phyloP scores from a whole-genome alignment of 1,140 invertebrate genomes.

The Euschistus heros region DNA sequence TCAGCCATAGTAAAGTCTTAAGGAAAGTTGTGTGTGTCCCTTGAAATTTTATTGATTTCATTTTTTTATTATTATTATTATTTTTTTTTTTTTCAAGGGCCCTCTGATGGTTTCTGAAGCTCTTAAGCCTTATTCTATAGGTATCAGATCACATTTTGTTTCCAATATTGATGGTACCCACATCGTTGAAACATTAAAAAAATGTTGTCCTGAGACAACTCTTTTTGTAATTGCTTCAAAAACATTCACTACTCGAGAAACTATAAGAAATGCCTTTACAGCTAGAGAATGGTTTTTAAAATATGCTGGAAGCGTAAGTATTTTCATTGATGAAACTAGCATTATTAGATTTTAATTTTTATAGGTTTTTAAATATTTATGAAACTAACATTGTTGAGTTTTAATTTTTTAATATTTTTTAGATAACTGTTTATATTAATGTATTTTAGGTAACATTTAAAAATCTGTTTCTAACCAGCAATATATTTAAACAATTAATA shows the following conservation, averaged over 20 bases:
- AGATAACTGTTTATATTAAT: too few relatives aligned
- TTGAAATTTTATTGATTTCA: neutral
- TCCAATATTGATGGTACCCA: slow-evolving; percentile 99
- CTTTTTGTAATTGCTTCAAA: slow-evolving; percentile 99
- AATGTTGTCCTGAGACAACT: slow-evolving; percentile 83
- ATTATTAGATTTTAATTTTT: neutral
- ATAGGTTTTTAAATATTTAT: neutral
- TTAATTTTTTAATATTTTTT: neutral
- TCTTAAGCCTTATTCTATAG: slow-evolving; percentile 79
- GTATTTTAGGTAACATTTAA: too few relatives aligned
- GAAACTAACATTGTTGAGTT: too few relatives aligned
- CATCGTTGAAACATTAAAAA: slow-evolving; percentile 85
- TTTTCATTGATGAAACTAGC: too few relatives aligned
- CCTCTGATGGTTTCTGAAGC: slow-evolving; percentile 99
- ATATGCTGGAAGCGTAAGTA: slow-evolving; percentile 49
- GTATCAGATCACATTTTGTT: slow-evolving; percentile 81
- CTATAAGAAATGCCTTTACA: slow-evolving; percentile 96
- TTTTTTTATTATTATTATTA: neutral
- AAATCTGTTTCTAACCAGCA: too few relatives aligned
- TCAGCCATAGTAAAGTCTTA: neutral
- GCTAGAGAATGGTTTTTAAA: slow-evolving; percentile 92
- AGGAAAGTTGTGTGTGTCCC: neutral
- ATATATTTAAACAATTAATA: too few relatives aligned
- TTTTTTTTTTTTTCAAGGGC: slow-evolving; percentile 47
- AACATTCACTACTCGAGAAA: slow-evolving; percentile 99